phyloP scores from a whole-genome alignment of 2,797 vertebrate genomes.

The Pseudochirops corinnae region DNA sequence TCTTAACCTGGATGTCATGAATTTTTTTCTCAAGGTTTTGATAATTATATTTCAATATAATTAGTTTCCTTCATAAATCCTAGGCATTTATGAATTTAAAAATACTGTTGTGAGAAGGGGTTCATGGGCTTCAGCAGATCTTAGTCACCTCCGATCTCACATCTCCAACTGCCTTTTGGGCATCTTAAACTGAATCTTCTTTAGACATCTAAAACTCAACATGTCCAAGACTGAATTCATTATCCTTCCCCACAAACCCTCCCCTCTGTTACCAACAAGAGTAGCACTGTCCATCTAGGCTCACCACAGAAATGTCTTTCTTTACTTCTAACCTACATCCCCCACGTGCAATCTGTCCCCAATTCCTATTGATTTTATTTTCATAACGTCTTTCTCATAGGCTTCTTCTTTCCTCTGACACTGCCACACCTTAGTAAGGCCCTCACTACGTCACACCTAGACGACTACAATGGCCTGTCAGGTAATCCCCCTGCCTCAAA shows the following conservation, averaged over 20 bases:
- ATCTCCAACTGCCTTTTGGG: background rate
- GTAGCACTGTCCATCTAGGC: background rate
- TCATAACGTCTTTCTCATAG: background rate
- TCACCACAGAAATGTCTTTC: background rate
- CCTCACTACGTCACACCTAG: background rate
- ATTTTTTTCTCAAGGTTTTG: background rate
- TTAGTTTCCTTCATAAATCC: background rate
- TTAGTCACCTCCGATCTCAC: background rate
- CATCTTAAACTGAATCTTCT: background rate
- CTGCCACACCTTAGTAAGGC: background rate
- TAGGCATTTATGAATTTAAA: background rate
- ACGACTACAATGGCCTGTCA: background rate
- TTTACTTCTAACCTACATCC: background rate
- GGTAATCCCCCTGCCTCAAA: background rate
- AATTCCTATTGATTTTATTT: background rate
- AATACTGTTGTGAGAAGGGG: background rate
- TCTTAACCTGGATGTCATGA: background rate
- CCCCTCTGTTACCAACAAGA: background rate
- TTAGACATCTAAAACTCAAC: background rate
- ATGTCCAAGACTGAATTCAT: background rate
- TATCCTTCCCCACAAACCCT: background rate
- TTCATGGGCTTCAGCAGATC: background rate
- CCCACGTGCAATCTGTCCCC: background rate
- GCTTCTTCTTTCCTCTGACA: background rate
- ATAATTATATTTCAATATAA: background rate